Evolutionary conservation across 92 coral and sea anemone species (phyloP).

Genomic region (Zoanthus gigantus): DNA sequence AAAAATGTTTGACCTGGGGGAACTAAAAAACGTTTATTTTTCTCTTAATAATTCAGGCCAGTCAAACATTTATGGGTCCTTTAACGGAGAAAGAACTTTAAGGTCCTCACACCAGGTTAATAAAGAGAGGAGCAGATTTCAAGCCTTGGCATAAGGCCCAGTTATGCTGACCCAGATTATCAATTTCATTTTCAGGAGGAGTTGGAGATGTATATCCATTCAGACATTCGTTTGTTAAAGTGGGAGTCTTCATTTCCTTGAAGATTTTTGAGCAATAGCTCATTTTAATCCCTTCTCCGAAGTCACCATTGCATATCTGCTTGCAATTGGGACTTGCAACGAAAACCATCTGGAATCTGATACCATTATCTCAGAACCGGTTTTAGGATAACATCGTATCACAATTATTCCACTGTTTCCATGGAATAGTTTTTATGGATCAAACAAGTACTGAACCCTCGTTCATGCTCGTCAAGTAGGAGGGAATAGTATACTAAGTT

Average conservation of each 20-base stretch:
- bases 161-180: too few species aligned
- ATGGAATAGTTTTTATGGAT: not conserved
- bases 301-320: not conserved
- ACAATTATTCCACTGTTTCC: not conserved
- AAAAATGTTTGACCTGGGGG: slow-evolving; percentile 24
- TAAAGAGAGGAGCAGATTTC: not conserved
- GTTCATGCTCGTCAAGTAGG: not conserved
- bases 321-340: not conserved
- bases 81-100: slow-evolving; percentile 6
- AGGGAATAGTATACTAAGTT: too few species aligned
- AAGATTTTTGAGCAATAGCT: not conserved
- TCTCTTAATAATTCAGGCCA: slow-evolving; percentile 31
- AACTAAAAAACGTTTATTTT: slow-evolving; percentile 24
- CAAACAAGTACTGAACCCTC: too few species aligned
- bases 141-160: not conserved
- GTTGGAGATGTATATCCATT: not conserved
- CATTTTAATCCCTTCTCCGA: not conserved
- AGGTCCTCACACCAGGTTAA: slow-evolving; percentile 15
- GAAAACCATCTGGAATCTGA: not conserved
- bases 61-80: slow-evolving; percentile 35
- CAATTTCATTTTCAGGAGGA: not conserved
- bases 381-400: not conserved
- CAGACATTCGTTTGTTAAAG: not conserved
- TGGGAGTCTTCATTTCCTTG: not conserved
- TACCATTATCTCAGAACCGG: not conserved